Evolutionary conservation across 2,797 vertebrate species (phyloP), one percentile per base, ranked within the genome.

Genomic region (Anguilla anguilla): DNA sequence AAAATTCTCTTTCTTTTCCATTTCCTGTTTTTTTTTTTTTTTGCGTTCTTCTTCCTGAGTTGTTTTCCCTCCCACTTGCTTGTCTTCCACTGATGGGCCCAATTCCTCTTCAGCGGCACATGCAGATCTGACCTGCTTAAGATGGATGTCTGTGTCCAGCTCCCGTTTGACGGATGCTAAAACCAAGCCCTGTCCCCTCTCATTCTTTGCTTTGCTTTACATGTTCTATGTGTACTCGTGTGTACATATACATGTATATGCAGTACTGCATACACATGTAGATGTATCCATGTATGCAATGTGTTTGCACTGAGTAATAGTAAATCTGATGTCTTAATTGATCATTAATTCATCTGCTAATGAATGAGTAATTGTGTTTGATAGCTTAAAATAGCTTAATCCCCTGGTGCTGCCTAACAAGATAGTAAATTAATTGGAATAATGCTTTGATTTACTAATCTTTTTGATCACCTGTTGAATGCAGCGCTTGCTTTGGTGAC

Each of bases 91-190:
- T 83, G 61, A 88, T 88, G 87, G 89, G 84, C 7, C 9, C 51
- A 90, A 89, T 90, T 90, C 88, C 89, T 90, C 87, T 92, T 92
- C 90, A 86, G 0, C 53, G 88, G 90, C 92, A 69, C 88, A 91
- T 90, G 91, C 90, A 91, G 87, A 90, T 91, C 86, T 88, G 86
- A 88, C 90, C 87, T 94, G 92, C n/a, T 93, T 88, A 85, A 87
- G 89, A 86, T 92, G 91, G 93, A 93, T 93, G 91, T 93, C 28
- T 89, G 91, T 92, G 93, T 85, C 83, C 84, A 92, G 91, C 88
- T 92, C 90, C 86, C 35, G 81, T 91, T 53, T 89, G 87, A 88
- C 28, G 86, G 88, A 91, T 46, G 82, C 90, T 89, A 79, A 86
- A 87, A 87, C 61, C 55, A 88, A 91, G 83, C 86, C 86, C 92